Conservation (phyloP, 2,888 invertebrate genomes). For the Lottia gigantea region DNA sequence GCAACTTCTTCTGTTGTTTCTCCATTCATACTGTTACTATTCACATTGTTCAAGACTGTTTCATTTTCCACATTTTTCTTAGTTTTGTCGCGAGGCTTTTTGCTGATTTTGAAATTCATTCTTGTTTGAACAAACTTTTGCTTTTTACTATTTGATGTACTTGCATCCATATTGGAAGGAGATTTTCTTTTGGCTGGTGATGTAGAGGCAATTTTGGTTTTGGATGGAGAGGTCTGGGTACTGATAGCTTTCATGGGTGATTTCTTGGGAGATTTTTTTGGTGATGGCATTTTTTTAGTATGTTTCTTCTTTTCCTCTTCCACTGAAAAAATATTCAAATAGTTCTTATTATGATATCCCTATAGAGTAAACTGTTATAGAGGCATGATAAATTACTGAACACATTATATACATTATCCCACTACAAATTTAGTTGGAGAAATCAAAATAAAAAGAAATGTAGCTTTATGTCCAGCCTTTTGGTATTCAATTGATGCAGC, state of each 20-base stretch:
- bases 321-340: conserved; percentile 26
- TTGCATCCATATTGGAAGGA: neutral
- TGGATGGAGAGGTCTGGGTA: no score
- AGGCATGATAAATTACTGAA: no score
- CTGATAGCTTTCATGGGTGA: no score
- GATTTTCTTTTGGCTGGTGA: neutral
- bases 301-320: conserved; percentile 23
- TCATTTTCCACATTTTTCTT: neutral
- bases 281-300: conserved; percentile 26
- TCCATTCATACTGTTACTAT: neutral
- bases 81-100: neutral
- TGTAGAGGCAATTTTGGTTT: no score
- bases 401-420: no score
- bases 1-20: neutral
- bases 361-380: no score
- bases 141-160: neutral
- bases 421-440: no score
- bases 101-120: conserved; percentile 4
- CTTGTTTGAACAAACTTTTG: neutral
- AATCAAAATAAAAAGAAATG: no score
- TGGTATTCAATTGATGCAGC: no score
- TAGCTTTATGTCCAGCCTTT: no score
- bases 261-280: conserved; percentile 7
- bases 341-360: neutral
- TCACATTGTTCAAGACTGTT: neutral